Base-by-base conservation (phyloP, 1,140 invertebrate species). In the Heliconius nattereri region DNA sequence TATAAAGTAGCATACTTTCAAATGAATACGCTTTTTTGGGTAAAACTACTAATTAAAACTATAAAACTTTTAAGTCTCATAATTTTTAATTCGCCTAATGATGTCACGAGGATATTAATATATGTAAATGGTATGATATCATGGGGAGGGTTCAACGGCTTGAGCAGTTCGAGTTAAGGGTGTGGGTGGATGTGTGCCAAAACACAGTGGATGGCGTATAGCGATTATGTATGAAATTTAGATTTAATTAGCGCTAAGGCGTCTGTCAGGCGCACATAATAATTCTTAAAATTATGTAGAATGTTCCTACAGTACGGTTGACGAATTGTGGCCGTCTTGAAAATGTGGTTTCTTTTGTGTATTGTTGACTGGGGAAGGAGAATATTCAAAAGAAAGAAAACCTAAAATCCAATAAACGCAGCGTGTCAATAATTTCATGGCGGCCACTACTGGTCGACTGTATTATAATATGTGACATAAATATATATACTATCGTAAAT, bases 111-210 rank as follows among this genome's bases (percentile, higher is more conserved):
- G 71, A 76, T 26, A 60, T 29, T 23, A 76, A 66, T 78, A 66
- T 66, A 79, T 79, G 66, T 70, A 79, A 78, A 81, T 76, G 19
- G 49, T 52, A 78, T 81, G 80, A 79, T 79, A 78, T 81, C 74
- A 81, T 71, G 57, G 71, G 72, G 73, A 76, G 52, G 80, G 80
- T 81, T 81, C 80, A 76, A 71, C 49, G 76, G 49, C 73, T 75
- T 70, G 70, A 37, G 37, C 3, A 20, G 57, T 32, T 78, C 76
- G 70, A 66, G 20, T 23, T 75, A 78, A 78, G 77, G 80, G 80
- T 81, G 80, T 78, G 66, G 73, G 75, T 76, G 71, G 72, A 26
- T 16, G 75, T 66, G 54, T 71, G 37, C 26, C 60, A 66, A 74
- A 52, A 13, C 74, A 78, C 35, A 71, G 9, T 45, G 73, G 20